These are phyloP conservation scores for Dendrocincla fuliginosa DNA, from an alignment of 2,797 vertebrate genomes.

Conservation along the genomic window DNA sequence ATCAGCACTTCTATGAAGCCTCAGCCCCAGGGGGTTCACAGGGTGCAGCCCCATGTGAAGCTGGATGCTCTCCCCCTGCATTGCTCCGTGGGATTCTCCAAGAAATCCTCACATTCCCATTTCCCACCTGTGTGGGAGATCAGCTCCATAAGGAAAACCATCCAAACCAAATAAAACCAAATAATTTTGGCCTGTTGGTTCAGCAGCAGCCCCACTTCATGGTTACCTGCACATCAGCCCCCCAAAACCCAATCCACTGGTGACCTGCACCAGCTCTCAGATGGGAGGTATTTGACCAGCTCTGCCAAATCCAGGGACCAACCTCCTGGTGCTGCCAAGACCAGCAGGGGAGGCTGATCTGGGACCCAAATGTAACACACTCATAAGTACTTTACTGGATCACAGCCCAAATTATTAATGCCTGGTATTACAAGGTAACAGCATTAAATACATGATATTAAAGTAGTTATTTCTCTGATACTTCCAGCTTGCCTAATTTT, in stretches of 20 bases:
- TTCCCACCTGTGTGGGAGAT: neutral
- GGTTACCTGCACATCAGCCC: neutral
- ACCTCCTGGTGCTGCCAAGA: neutral
- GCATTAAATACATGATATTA: neutral
- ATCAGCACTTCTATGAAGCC: neutral
- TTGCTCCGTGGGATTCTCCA: neutral
- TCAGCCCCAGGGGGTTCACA: neutral
- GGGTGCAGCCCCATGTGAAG: fast-evolving
- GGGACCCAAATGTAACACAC: neutral
- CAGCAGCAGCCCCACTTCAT: neutral
- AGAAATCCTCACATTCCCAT: neutral
- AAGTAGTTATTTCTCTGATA: neutral
- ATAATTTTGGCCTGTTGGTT: fast-evolving
- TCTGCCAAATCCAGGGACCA: neutral
- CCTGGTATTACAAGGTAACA: neutral
- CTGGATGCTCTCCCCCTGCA: neutral
- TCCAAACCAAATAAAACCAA: neutral
- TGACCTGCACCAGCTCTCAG: fast-evolving
- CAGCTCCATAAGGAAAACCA: fast-evolving
- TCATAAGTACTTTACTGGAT: neutral
- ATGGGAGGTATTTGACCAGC: neutral
- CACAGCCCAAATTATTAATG: neutral
- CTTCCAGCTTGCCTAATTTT: neutral
- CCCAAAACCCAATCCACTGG: fast-evolving
- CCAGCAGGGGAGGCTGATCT: neutral